Evolutionary conservation across 2,797 vertebrate species (phyloP), one percentile per base, ranked within the genome.

Genomic region (Acanthurus tractus): DNA sequence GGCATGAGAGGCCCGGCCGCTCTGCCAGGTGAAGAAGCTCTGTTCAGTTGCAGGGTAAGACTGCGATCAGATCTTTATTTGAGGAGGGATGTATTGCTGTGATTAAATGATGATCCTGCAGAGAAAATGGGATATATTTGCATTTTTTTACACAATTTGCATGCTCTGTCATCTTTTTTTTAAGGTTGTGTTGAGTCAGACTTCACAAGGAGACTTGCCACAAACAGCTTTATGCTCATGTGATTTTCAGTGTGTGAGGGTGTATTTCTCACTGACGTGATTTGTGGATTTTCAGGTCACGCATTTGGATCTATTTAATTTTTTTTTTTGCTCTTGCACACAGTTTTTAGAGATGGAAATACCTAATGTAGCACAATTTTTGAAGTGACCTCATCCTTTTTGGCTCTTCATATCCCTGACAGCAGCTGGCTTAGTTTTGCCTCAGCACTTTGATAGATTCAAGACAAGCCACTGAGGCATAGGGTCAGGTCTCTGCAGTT

Each of bases 391-490:
- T 93, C 92, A 91, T 91, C 90, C 83, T 76, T 62, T 75, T 77
- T 83, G 78, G 80, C 50, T 73, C 72, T 81, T 88, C 79, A 79
- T 70, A 78, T 83, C 77, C 57, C 71, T 92, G 90, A 92, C 89
- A 93, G 86, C 70, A 82, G 77, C 84, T 77, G 70, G 79, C 70
- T 76, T 70, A 82, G 72, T 91, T 93, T 85, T 89, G 89, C 86
- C 86, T 91, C 85, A 76, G 85, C 86, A 84, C 84, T 93, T 92
- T 89, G 92, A 89, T 85, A 81, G 86, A 91, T 92, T 92, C 87
- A 85, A 88, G 85, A 88, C 86, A 88, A 92, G 88, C 73, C 81
- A 79, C 79, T 86, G 82, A 91, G 90, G 76, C 87, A 87, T 76
- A 53, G 88, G 91, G 92, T 93, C 85, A 91, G 78, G 86, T 92